Conservation (phyloP, 2,888 invertebrate species). For the Sarcophaga caerulescens region DNA sequence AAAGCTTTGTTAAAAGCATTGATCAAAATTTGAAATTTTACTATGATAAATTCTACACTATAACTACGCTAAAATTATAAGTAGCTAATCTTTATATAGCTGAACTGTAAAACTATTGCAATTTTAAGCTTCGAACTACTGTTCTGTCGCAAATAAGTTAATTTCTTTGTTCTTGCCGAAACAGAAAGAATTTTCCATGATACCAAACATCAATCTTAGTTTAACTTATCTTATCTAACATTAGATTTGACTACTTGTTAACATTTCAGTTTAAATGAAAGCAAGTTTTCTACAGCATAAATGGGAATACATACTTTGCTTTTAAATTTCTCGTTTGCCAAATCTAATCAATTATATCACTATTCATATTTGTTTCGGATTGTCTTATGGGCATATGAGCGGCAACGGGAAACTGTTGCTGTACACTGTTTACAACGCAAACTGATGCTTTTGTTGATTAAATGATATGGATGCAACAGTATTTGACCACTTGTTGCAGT, state of each 20-base stretch:
- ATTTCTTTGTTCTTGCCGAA: conserved; percentile 14
- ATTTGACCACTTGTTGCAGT: neutral
- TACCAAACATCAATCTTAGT: conserved; percentile 29
- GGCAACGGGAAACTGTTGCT: conserved; percentile 10
- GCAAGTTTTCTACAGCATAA: conserved; percentile 17
- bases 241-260: conserved; percentile 59
- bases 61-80: too few relatives aligned
- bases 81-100: too few relatives aligned
- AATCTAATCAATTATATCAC: conserved; percentile 62
- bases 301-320: neutral
- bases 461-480: conserved; percentile 37
- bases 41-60: too few relatives aligned
- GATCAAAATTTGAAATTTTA: neutral
- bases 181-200: neutral
- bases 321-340: conserved; percentile 1
- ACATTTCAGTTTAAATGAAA: conserved; percentile 53
- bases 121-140: neutral
- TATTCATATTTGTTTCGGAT: conserved; percentile 50
- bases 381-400: conserved; percentile 6
- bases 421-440: conserved; percentile 22
- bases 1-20: too few relatives aligned
- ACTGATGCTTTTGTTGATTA: conserved; percentile 48
- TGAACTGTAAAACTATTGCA: neutral
- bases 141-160: neutral
- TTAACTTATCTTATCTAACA: conserved; percentile 37